Base-by-base conservation (phyloP, 2,113 vertebrate genomes). In the Paedocypris sp. region DNA sequence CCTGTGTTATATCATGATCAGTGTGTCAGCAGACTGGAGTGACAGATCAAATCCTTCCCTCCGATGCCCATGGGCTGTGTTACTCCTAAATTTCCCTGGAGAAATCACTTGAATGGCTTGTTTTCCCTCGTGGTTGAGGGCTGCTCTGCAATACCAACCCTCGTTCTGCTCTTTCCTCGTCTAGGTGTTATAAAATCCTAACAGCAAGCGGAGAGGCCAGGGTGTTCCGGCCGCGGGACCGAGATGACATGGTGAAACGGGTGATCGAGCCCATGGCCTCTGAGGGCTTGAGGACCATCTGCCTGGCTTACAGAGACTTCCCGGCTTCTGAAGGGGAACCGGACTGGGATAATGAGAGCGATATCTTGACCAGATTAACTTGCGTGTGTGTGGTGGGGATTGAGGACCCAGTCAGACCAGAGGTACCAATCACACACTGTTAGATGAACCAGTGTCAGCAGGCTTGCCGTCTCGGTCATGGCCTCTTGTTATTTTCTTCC, bases 261-360 rank as follows among this genome's bases (percentile, higher is more conserved):
- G 94, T 99, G 73, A 97, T 99, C 41, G 95, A 99, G 74, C 93
- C 93, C 20, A 99, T 99, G 95, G 95, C 95, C 51, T 97, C 94
- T 1, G 95, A 99, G 78, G 95, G 94, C 68, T 81, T 98, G 69
- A 87, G 95, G 75, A 99, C 95, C 66, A 99, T 99, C 82, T 99
- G 95, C 77, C 76, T 99, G 57, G 95, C 87, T 4, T 98, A 93
- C 81, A 83, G 94, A 77, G 93, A 98, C 77, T 98, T 99, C 66
- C 85, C 92, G 62, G 84, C 74, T 41, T 84, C 88, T 5, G 92
- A 97, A 47, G 88, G 89, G 8, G 92, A 97, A 74, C 93, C 93
- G 1, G 93, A 97, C 60, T 99, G 95, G 95, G 93, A 99, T 72
- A 94, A 91, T 11, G 95, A 99, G 77, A 93, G 86, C 18, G 92